Conservation (phyloP, 2,113 vertebrate species). For the Pholis gunnellus region DNA sequence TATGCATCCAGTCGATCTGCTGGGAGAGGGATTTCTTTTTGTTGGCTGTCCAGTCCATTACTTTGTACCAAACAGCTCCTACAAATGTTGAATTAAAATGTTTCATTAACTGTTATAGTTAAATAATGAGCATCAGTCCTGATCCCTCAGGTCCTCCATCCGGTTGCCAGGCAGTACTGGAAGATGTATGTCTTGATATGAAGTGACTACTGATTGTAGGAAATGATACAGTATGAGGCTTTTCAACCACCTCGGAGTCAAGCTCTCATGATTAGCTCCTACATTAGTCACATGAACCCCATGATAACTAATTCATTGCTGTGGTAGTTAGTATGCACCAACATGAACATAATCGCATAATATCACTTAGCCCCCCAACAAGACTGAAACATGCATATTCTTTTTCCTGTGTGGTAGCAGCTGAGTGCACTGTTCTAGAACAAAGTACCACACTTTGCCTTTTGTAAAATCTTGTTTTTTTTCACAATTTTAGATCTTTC, state of each 20-base stretch:
- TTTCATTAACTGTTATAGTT: not conserved
- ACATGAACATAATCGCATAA: conserved; percentile 20
- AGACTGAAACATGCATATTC: conserved; percentile 18
- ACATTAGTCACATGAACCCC: conserved; percentile 40
- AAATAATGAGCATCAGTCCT: conserved; percentile 38
- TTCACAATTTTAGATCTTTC: not conserved
- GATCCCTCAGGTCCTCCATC: conserved; percentile 57
- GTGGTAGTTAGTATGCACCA: conserved; percentile 31
- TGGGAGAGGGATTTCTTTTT: conserved; percentile 18
- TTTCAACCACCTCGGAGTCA: conserved; percentile 35
- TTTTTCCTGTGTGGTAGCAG: not conserved
- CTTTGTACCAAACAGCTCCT: conserved; percentile 1
- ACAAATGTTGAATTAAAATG: conserved; percentile 28
- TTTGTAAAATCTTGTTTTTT: not conserved
- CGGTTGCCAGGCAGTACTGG: conserved; percentile 70
- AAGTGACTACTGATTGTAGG: conserved; percentile 78
- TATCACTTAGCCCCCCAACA: not conserved
- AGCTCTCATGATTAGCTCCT: conserved; percentile 54
- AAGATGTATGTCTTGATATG: conserved; percentile 69
- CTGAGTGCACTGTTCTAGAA: not conserved
- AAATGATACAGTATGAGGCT: conserved; percentile 62
- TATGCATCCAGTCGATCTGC: conserved; percentile 56
- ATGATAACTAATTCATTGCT: conserved; percentile 36
- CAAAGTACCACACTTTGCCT: not conserved
- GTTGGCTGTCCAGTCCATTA: conserved; percentile 13